phyloP scores from a whole-genome alignment of 2,888 invertebrate genomes.

The Hermodice carunculata region DNA sequence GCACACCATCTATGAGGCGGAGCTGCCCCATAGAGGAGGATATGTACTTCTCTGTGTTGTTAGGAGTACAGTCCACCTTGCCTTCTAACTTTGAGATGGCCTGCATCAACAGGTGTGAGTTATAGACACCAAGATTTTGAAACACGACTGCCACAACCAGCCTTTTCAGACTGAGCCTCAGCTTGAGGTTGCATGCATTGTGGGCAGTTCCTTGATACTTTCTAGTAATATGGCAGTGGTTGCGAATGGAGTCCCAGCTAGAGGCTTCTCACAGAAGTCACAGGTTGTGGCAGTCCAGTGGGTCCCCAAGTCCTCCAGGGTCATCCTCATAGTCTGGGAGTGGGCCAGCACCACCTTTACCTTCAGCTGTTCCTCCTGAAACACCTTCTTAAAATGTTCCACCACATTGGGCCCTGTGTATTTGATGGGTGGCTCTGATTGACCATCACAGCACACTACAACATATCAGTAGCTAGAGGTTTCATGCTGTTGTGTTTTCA shows the following conservation, averaged over 20 bases:
- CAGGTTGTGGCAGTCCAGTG: background rate
- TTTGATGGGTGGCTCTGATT: conserved; percentile 15
- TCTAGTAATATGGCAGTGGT: conserved; percentile 32
- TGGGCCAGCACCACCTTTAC: background rate
- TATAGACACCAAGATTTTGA: conserved; percentile 16
- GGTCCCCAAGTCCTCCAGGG: background rate
- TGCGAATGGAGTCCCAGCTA: conserved; percentile 8
- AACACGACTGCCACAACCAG: conserved; percentile 12
- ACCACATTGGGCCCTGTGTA: conserved; percentile 25
- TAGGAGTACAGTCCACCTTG: too few relatives aligned
- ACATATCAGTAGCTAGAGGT: too few relatives aligned
- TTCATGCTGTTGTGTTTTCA: too few relatives aligned
- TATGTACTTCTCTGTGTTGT: too few relatives aligned
- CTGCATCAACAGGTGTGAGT: conserved; percentile 10
- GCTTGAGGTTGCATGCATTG: conserved; percentile 11
- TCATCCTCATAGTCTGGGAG: conserved; percentile 8
- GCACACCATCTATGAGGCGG: too few relatives aligned
- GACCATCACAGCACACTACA: too few relatives aligned
- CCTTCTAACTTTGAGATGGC: conserved; percentile 10
- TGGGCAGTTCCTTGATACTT: conserved; percentile 32
- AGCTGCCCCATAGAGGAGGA: too few relatives aligned
- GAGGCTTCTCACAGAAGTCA: background rate
- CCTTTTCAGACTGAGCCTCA: conserved; percentile 10
- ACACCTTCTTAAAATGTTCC: background rate
- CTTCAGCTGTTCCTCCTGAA: background rate